A percentile compares a stretch with the other conserved stretches of the same genome.
phyloP scores from a whole-genome alignment of 2,888 invertebrate species.

The Dugesia japonica region DNA sequence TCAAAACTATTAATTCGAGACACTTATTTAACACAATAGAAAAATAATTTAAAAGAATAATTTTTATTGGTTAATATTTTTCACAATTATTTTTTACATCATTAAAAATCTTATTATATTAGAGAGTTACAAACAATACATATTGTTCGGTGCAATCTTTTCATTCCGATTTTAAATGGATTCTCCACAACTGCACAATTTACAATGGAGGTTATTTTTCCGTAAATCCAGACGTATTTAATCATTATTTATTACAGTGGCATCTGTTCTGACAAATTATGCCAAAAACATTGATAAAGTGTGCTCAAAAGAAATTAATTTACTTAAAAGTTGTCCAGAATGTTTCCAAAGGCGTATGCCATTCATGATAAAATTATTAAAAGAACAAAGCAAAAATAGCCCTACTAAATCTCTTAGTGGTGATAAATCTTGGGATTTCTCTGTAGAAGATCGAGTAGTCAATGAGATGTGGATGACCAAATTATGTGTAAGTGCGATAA shows the following conservation, averaged over 20 bases:
- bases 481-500: not conserved
- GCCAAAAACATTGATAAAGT: not conserved
- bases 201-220: constrained; percentile 65
- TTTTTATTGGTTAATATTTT: too few species aligned
- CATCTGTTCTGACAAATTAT: not conserved
- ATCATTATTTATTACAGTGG: not conserved
- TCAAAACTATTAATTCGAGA: too few species aligned
- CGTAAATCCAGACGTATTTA: not conserved
- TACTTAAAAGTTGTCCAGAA: not conserved
- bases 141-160: constrained; percentile 53
- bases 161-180: constrained; percentile 75
- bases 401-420: not conserved
- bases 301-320: not conserved
- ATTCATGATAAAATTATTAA: not conserved
- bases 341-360: not conserved
- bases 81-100: too few species aligned
- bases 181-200: constrained; percentile 75
- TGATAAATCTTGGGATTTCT: not conserved
- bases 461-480: not conserved
- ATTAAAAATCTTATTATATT: too few species aligned
- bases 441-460: not conserved
- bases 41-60: too few species aligned
- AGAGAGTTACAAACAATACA: not conserved
- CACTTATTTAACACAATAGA: too few species aligned
- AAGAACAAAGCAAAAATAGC: not conserved